Base-by-base conservation (phyloP, 1,140 invertebrate species). In the Idris sp. region DNA sequence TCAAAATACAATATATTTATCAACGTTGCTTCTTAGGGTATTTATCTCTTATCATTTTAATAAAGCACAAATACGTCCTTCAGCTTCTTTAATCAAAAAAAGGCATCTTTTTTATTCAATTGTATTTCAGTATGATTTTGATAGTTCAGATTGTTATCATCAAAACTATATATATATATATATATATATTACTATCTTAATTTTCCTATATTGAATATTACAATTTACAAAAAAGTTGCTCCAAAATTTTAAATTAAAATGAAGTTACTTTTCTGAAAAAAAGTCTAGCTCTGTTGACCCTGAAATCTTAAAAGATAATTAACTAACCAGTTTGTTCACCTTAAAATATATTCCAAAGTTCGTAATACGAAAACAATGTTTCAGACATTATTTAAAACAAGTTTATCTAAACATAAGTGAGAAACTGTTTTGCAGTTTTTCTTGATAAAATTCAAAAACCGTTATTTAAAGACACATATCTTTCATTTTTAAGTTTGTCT, bases 251-350 rank as follows among this genome's bases (percentile, higher is more conserved):
- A n/a, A n/a, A n/a, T n/a, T n/a, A n/a, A n/a, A n/a, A n/a, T n/a
- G n/a, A n/a, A n/a, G n/a, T n/a, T n/a, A n/a, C n/a, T n/a, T n/a
- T n/a, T n/a, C n/a, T n/a, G n/a, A n/a, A n/a, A n/a, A n/a, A n/a
- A n/a, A n/a, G 25, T 48, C 11, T 10, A 25, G 49, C 48, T 54
- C 62, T 40, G 22, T 54, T 67, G 56, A 67, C 62, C 49, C 41
- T 48, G 41, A 67, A 67, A 31, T 67, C 62, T 26, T 41, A 48
- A 54, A 67, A 67, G 62, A 67, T 67, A 56, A 67, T 40, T 38
- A 14, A 38, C 14, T 6, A 14, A 67, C 49, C 16, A 48, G 49
- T 67, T 56, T 67, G 33, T 48, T 67, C 36, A 54, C 48, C 31
- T 46, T 15, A 46, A 44, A 25, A n/a, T n/a, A n/a, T 38, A 16